Conservation (phyloP, 2,113 vertebrate species). For the Perca fluviatilis region DNA sequence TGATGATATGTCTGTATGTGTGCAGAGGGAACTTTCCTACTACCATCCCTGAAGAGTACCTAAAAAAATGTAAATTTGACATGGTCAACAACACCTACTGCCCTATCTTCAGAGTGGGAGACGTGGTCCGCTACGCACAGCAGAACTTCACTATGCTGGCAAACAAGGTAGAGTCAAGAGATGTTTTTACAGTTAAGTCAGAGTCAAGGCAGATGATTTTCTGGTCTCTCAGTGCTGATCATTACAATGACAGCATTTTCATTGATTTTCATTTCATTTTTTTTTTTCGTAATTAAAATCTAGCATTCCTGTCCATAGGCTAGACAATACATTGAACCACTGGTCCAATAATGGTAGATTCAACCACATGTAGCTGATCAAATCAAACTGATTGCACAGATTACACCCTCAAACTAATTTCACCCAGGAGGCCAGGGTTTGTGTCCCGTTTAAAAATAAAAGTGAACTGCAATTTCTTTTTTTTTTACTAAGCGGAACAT, state of each 20-base stretch:
- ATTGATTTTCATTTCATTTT: background rate
- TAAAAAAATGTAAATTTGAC: slow-evolving; percentile 88
- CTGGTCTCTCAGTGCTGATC: background rate
- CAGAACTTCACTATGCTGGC: slow-evolving; percentile 91
- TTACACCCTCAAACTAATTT: too few relatives aligned
- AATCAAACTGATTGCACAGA: too few relatives aligned
- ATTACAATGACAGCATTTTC: background rate
- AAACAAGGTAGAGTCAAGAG: slow-evolving; percentile 78
- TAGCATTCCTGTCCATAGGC: background rate
- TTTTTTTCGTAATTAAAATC: background rate
- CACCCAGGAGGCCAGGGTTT: too few relatives aligned
- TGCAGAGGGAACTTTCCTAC: slow-evolving; percentile 89
- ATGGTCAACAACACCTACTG: slow-evolving; percentile 87
- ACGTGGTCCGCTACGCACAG: slow-evolving; percentile 88
- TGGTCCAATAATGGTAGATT: too few relatives aligned
- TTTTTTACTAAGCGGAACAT: too few relatives aligned
- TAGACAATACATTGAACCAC: too few relatives aligned
- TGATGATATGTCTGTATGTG: slow-evolving; percentile 18
- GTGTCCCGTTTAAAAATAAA: too few relatives aligned
- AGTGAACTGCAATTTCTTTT: too few relatives aligned
- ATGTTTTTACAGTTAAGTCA: background rate
- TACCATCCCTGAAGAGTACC: slow-evolving; percentile 81
- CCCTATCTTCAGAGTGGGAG: slow-evolving; percentile 93
- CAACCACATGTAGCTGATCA: too few relatives aligned
- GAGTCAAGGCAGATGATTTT: background rate